These are phyloP conservation scores for Ellobium chinense DNA, from an alignment of 2,888 invertebrate genomes.

Conservation along the genomic window DNA sequence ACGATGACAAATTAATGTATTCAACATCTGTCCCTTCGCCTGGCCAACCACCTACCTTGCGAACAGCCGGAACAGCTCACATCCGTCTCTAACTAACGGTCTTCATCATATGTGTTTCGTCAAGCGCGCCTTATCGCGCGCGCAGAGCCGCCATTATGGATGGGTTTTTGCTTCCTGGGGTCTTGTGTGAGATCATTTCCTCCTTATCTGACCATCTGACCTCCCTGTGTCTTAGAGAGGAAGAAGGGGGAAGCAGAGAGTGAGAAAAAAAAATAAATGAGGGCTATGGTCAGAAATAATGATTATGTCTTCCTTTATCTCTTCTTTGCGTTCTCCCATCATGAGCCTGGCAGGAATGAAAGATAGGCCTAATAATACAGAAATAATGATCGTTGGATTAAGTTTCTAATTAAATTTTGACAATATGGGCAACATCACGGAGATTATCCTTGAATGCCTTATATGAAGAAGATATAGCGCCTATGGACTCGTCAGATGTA, in stretches of 20 bases:
- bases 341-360: too few species aligned
- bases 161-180: too few species aligned
- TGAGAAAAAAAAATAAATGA: neutral
- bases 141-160: neutral
- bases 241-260: neutral
- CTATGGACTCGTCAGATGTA: too few species aligned
- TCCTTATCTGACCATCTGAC: neutral
- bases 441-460: too few species aligned
- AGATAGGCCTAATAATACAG: too few species aligned
- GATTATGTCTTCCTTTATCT: neutral
- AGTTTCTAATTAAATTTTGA: too few species aligned
- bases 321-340: too few species aligned
- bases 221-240: neutral
- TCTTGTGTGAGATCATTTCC: neutral
- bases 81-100: neutral
- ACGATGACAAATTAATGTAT: neutral
- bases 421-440: too few species aligned
- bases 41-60: neutral
- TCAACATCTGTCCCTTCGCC: neutral
- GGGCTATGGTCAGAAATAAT: too few species aligned
- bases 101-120: neutral
- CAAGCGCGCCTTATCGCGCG: neutral
- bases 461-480: too few species aligned
- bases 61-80: neutral
- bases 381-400: too few species aligned